phyloP scores from a whole-genome alignment of 2,888 invertebrate species.

The Drosophila borealis region DNA sequence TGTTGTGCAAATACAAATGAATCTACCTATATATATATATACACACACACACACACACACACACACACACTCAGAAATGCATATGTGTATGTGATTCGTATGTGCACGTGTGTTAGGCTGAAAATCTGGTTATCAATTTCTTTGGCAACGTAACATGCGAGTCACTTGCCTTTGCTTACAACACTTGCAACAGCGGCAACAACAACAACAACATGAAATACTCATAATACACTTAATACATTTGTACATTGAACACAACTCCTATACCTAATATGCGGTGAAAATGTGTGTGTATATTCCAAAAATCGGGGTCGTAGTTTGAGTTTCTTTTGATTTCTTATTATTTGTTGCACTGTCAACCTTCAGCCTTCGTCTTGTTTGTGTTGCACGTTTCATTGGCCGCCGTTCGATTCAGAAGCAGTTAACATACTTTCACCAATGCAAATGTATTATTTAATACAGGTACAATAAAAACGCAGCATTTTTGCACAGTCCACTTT shows the following conservation, averaged over 20 bases:
- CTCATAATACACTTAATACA: constrained; percentile 5
- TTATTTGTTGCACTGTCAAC: constrained; percentile 41
- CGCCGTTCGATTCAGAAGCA: constrained; percentile 58
- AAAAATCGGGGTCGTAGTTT: constrained; percentile 28
- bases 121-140: constrained; percentile 48
- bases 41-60: constrained; percentile 9
- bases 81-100: neutral
- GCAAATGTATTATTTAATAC: constrained; percentile 72
- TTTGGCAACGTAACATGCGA: constrained; percentile 30
- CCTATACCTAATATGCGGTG: constrained; percentile 13
- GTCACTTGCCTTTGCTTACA: constrained; percentile 5
- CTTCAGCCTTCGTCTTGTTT: constrained; percentile 22
- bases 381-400: constrained; percentile 54
- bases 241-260: neutral
- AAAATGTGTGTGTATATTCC: neutral
- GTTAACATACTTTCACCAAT: constrained; percentile 77
- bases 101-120: constrained; percentile 18
- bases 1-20: constrained; percentile 49
- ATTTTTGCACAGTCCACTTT: constrained; percentile 53
- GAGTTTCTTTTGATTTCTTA: constrained; percentile 4
- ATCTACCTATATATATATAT: constrained; percentile 3
- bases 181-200: neutral
- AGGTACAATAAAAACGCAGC: constrained; percentile 54
- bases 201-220: neutral
- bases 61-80: neutral